These are phyloP conservation scores for Pogona vitticeps DNA, from an alignment of 2,113 vertebrate genomes.

Conservation along the genomic window DNA sequence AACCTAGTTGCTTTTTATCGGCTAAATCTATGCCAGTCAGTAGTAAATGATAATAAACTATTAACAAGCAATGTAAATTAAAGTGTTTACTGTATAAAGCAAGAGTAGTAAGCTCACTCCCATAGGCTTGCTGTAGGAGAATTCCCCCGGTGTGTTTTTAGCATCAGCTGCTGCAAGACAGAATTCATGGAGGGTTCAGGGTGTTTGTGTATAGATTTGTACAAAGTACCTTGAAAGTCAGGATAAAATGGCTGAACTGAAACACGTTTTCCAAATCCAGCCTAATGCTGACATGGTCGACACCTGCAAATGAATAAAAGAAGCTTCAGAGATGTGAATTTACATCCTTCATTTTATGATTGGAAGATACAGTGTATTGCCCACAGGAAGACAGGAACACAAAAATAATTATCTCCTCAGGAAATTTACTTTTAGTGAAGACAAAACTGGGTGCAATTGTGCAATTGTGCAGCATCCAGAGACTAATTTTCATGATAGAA, in stretches of 20 bases:
- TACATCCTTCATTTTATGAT: not conserved
- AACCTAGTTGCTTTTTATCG: not conserved
- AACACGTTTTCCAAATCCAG: constrained; percentile 87
- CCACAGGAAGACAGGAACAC: not conserved
- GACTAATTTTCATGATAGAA: not conserved
- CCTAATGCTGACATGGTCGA: constrained; percentile 87
- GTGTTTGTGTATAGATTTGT: constrained; percentile 2
- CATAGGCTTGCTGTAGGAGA: too few relatives aligned
- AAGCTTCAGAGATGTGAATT: not conserved
- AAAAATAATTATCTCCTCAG: not conserved
- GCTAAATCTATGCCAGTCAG: not conserved
- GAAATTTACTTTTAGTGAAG: not conserved
- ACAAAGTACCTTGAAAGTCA: constrained; percentile 88
- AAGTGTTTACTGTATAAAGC: not conserved
- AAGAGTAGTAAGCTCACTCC: too few relatives aligned
- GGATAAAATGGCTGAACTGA: constrained; percentile 90
- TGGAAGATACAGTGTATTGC: not conserved
- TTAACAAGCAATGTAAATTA: constrained; percentile 35
- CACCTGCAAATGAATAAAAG: constrained; percentile 72
- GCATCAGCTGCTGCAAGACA: too few relatives aligned
- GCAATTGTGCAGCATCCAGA: too few relatives aligned
- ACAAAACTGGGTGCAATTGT: not conserved
- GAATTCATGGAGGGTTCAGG: too few relatives aligned
- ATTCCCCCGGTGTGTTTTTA: too few relatives aligned
- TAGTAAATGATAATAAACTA: not conserved